Evolutionary conservation across 2,888 invertebrate species (phyloP), one percentile per base, ranked within the genome.

Genomic region (Drosophila eohydei): DNA sequence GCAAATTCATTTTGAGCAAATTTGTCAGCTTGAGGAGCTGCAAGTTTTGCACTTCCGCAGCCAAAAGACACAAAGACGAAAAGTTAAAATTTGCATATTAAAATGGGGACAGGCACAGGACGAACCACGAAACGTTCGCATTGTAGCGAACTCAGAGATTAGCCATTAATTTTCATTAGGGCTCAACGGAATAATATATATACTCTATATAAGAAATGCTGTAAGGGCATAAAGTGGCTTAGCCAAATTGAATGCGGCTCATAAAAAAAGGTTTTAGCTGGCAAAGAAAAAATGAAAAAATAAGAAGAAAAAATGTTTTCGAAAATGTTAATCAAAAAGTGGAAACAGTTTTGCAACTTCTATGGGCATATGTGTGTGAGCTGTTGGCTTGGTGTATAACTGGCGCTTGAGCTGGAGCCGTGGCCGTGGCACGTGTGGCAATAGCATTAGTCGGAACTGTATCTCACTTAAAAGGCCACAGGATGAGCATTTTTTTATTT

Each of bases 401-500:
- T 50, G 7, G 16, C 32, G 12, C 32, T 34, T 12, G 32, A 50
- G 32, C 50, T 50, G 50, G 16, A 3, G 32, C 16, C 50, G 50
- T 21, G 21, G 21, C 1, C n/a, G 2, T n/a, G 60, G 68, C 68
- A 78, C 78, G 78, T 82, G 75, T 74, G 80, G 73, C 87, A 83
- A 86, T 88, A 83, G 83, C 85, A 86, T 88, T 88, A 86, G 80
- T 56, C 74, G 81, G 84, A 86, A 83, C 80, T 78, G 84, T 81
- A 83, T 78, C 86, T 88, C 83, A 86, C 74, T 80, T 86, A 71
- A 81, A 86, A 81, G 74, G 83, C 75, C 68, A 66, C 73, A 63
- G 78, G 86, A 76, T 82, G 80, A 74, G 70, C 78, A 71, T 70
- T 72, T 72, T 82, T 83, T 87, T 78, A 83, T 65, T 77, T 34